phyloP scores from a whole-genome alignment of 1,140 invertebrate genomes.

The Calycopis cecrops region DNA sequence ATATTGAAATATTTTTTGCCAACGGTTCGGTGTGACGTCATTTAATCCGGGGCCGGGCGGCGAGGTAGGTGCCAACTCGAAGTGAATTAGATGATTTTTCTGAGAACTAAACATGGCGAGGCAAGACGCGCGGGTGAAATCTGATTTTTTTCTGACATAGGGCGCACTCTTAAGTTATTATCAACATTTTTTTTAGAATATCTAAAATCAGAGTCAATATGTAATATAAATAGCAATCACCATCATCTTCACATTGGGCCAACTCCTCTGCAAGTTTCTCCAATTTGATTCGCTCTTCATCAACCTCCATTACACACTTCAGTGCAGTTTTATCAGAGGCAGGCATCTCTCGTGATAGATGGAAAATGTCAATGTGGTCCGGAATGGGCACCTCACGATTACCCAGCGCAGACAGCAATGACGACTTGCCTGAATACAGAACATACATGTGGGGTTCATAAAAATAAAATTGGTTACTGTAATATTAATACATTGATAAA shows the following conservation, averaged over 20 bases:
- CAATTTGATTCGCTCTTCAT: constrained; percentile 92
- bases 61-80: too few relatives aligned
- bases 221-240: constrained; percentile 26
- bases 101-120: too few relatives aligned
- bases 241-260: constrained; percentile 91
- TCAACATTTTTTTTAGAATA: too few relatives aligned
- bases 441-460: not conserved
- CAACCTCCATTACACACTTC: constrained; percentile 98
- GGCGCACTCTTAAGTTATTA: too few relatives aligned
- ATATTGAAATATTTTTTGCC: too few relatives aligned
- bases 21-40: too few relatives aligned
- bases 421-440: constrained; percentile 86
- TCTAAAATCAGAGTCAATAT: not conserved
- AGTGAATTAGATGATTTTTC: too few relatives aligned
- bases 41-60: too few relatives aligned
- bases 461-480: too few relatives aligned
- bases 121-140: too few relatives aligned
- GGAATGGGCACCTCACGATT: constrained; percentile 97
- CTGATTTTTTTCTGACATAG: too few relatives aligned
- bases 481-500: too few relatives aligned
- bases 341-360: constrained; percentile 97
- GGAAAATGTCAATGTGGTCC: constrained; percentile 98
- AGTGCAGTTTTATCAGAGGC: constrained; percentile 95
- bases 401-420: constrained; percentile 92
- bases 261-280: constrained; percentile 96